phyloP scores from a whole-genome alignment of 2,888 invertebrate species.

The Atrina japonica region DNA sequence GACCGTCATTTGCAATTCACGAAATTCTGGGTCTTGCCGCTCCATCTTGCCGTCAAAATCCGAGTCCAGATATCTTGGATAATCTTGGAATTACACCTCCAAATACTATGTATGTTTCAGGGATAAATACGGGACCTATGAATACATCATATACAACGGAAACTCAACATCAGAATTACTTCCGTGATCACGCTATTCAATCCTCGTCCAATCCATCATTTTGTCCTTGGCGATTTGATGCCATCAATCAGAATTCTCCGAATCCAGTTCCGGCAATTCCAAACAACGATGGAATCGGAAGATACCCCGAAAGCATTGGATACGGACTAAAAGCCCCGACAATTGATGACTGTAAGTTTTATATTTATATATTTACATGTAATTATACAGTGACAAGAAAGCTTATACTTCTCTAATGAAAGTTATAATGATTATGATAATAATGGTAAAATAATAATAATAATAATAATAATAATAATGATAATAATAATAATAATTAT shows the following conservation, averaged over 20 bases:
- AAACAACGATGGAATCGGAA: constrained; percentile 31
- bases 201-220: constrained; percentile 49
- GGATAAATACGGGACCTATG: constrained; percentile 37
- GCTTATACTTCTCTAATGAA: too few species aligned
- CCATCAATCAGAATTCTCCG: constrained; percentile 42
- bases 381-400: too few species aligned
- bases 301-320: constrained; percentile 46
- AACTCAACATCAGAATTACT: constrained; percentile 47
- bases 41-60: constrained; percentile 69
- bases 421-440: too few species aligned
- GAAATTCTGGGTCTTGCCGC: constrained; percentile 87
- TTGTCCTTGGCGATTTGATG: constrained; percentile 71
- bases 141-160: constrained; percentile 40
- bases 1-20: constrained; percentile 93
- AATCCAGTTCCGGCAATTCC: constrained; percentile 33
- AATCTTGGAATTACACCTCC: constrained; percentile 50
- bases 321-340: constrained; percentile 55
- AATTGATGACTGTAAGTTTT: constrained; percentile 62
- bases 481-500: too few species aligned
- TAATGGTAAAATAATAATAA: too few species aligned
- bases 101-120: constrained; percentile 50
- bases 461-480: too few species aligned
- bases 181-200: constrained; percentile 44
- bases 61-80: constrained; percentile 64
- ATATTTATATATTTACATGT: background rate